phyloP scores from a whole-genome alignment of 2,113 vertebrate genomes.

The Gobio gobio region DNA sequence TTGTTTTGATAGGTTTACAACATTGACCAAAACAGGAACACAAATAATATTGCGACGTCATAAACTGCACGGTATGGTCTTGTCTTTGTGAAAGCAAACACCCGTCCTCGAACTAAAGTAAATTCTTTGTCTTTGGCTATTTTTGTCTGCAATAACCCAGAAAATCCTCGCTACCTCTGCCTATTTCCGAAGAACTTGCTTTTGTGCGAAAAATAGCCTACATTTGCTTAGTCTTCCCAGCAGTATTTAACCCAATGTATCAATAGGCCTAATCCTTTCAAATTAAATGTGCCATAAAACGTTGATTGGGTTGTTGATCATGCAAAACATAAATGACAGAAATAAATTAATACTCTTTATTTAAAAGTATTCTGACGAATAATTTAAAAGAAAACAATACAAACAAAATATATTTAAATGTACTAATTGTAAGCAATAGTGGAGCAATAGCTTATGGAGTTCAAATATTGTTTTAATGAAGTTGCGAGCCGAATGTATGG shows the following conservation, averaged over 20 bases:
- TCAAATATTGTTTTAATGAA: no score
- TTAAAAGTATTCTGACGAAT: not conserved
- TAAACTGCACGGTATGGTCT: slow-evolving; percentile 59
- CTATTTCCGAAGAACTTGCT: slow-evolving; percentile 17
- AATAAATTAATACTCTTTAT: no score
- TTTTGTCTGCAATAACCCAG: slow-evolving; percentile 55
- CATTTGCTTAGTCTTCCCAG: not conserved
- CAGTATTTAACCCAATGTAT: not conserved
- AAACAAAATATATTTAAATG: no score
- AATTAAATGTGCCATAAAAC: not conserved
- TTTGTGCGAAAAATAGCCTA: not conserved
- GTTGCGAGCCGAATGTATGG: no score
- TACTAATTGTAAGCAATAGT: no score
- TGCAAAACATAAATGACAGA: not conserved
- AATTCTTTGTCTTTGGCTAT: slow-evolving; percentile 66
- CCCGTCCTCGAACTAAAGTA: slow-evolving; percentile 63
- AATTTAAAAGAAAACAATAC: not conserved
- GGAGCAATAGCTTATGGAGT: no score
- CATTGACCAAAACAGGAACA: slow-evolving; percentile 81
- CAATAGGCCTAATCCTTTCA: not conserved
- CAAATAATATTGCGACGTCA: slow-evolving; percentile 78
- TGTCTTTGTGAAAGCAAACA: slow-evolving; percentile 50
- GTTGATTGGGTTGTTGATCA: not conserved
- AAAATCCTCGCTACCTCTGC: slow-evolving; percentile 1
- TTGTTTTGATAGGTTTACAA: slow-evolving; percentile 88